Conservation (phyloP, 2,888 invertebrate genomes). For the Mesorhabditis sp. region DNA sequence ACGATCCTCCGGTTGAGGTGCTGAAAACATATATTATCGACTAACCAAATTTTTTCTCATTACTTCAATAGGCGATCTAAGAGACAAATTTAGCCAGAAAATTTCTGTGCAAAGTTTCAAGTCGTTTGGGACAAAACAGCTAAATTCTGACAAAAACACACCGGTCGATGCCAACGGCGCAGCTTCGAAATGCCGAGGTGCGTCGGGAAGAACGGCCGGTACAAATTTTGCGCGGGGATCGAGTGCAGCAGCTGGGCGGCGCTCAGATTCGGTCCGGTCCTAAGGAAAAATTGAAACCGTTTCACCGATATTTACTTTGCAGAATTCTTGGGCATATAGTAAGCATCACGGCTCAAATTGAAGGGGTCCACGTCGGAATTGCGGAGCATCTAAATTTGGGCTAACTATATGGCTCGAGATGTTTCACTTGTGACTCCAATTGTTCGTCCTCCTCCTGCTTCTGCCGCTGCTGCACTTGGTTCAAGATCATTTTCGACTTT, state of each 20-base stretch:
- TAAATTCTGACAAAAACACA: constrained; percentile 6
- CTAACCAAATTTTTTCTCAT: no score
- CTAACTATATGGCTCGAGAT: neutral
- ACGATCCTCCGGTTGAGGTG: constrained; percentile 14
- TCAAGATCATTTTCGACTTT: constrained; percentile 57
- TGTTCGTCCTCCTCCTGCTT: constrained; percentile 57
- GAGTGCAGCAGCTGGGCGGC: constrained; percentile 76
- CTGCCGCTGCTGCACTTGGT: constrained; percentile 56
- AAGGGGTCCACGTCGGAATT: constrained; percentile 74
- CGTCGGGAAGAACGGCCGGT: constrained; percentile 90
- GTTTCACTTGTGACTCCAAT: neutral
- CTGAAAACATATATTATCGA: neutral
- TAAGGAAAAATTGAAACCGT: constrained; percentile 8
- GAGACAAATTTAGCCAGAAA: no score
- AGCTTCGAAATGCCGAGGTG: constrained; percentile 80
- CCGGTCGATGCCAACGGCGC: constrained; percentile 80
- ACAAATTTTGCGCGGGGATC: constrained; percentile 89
- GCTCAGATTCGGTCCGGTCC: constrained; percentile 15
- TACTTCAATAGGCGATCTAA: no score
- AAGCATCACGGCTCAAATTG: constrained; percentile 96
- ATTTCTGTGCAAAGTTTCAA: no score
- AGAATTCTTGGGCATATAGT: constrained; percentile 81
- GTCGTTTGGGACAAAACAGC: neutral
- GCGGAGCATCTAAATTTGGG: constrained; percentile 37
- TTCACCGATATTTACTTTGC: constrained; percentile 42